Evolutionary conservation across 1,140 invertebrate genomes (phyloP).

Genomic region (Drosophila micromelanica): DNA sequence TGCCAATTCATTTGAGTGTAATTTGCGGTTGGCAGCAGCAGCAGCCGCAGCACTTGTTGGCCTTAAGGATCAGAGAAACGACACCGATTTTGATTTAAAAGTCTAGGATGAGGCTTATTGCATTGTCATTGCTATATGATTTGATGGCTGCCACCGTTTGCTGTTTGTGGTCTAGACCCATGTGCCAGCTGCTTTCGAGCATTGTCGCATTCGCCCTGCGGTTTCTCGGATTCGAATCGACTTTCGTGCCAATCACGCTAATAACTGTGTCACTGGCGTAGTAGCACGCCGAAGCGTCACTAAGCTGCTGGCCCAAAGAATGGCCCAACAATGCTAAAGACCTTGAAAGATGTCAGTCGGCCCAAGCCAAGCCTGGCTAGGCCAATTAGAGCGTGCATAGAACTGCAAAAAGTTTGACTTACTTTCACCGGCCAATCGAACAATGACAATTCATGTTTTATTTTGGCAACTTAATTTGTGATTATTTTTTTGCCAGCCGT

Average conservation of each 20-base stretch:
- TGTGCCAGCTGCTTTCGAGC: slow-evolving; percentile 26
- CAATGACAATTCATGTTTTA: slow-evolving; percentile 57
- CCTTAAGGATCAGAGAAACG: slow-evolving; percentile 61
- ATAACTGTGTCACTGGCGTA: slow-evolving; percentile 76
- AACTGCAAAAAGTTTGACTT: slow-evolving; percentile 55
- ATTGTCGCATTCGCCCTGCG: slow-evolving; percentile 40
- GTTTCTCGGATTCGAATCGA: slow-evolving; percentile 48
- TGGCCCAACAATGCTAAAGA: slow-evolving; percentile 58
- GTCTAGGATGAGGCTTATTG: slow-evolving; percentile 52
- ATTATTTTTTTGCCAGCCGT: slow-evolving; percentile 37
- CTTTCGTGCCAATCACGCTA: slow-evolving; percentile 76
- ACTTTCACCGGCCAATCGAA: slow-evolving; percentile 62
- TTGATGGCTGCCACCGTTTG: slow-evolving; percentile 63
- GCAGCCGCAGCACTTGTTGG: slow-evolving; percentile 63
- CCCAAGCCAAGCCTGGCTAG: not conserved
- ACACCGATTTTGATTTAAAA: slow-evolving; percentile 62
- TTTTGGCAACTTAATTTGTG: slow-evolving; percentile 51
- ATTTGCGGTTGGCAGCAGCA: slow-evolving; percentile 62
- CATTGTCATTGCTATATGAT: slow-evolving; percentile 61
- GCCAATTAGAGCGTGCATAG: slow-evolving; percentile 68
- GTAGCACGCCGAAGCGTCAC: slow-evolving; percentile 56
- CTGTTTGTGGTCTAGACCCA: slow-evolving; percentile 33
- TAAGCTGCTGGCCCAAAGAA: slow-evolving; percentile 57
- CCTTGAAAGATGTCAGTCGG: slow-evolving; percentile 66
- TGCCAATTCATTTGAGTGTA: slow-evolving; percentile 75